Evolutionary conservation across 2,888 invertebrate species (phyloP).

Genomic region (Drosophila gaucha): DNA sequence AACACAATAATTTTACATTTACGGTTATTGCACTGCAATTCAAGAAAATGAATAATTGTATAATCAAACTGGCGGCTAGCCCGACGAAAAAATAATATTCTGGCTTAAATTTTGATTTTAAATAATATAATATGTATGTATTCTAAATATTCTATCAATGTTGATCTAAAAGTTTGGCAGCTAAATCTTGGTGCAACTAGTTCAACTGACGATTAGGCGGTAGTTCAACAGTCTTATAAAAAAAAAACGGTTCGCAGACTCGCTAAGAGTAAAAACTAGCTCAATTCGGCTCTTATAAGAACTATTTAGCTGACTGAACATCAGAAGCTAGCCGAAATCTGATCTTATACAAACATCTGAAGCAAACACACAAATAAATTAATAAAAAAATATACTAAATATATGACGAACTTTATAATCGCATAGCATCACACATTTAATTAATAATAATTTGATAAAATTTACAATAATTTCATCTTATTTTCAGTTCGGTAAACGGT

Average conservation of each 20-base stretch:
- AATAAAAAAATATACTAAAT: neutral
- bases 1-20: neutral
- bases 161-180: too few species aligned
- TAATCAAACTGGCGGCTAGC: neutral
- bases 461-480: constrained; percentile 21
- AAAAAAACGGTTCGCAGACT: neutral
- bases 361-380: too few species aligned
- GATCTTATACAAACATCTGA: neutral
- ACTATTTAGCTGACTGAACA: neutral
- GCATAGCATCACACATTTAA: neutral
- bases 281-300: neutral
- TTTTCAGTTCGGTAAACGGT: constrained; percentile 12
- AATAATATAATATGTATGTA: too few species aligned
- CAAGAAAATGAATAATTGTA: constrained; percentile 9
- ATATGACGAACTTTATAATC: neutral
- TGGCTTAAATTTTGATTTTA: too few species aligned
- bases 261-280: neutral
- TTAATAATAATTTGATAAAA: neutral
- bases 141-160: too few species aligned
- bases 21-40: constrained; percentile 42
- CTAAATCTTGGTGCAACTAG: too few species aligned
- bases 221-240: too few species aligned
- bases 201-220: too few species aligned
- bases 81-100: too few species aligned
- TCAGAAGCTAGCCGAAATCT: too few species aligned